Evolutionary conservation across 2,113 vertebrate species (phyloP).

Genomic region (Colistium nudipinnis): DNA sequence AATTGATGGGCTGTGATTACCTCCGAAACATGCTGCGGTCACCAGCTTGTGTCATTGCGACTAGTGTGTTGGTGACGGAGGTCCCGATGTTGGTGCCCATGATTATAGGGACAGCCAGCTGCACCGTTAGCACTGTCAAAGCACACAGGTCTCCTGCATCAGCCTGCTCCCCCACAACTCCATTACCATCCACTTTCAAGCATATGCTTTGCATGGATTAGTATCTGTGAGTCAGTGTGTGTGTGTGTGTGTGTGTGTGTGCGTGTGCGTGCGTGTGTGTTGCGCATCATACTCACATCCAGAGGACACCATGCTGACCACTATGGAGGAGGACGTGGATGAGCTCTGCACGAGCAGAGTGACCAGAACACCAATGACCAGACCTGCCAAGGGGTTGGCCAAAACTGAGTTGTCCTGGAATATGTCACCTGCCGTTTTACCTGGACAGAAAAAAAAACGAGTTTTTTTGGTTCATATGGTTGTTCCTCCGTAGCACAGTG

Average conservation of each 20-base stretch:
- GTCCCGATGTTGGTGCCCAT: conserved; percentile 99
- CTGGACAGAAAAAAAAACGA: conserved; percentile 63
- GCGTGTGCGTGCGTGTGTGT: not conserved
- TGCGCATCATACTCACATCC: conserved; percentile 83
- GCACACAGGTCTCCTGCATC: conserved; percentile 17
- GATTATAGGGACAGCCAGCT: conserved; percentile 90
- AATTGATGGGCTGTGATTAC: too few relatives aligned
- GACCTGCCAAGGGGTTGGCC: conserved; percentile 91
- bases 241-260: not conserved
- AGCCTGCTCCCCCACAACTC: not conserved
- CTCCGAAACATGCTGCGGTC: conserved; percentile 92
- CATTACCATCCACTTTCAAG: not conserved
- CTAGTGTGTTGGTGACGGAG: conserved; percentile 94
- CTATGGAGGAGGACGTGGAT: conserved; percentile 94
- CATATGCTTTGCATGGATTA: too few relatives aligned
- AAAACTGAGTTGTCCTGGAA: conserved; percentile 90
- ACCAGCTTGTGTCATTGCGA: conserved; percentile 93
- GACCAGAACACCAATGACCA: conserved; percentile 94
- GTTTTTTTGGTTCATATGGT: not conserved
- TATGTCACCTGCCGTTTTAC: conserved; percentile 93
- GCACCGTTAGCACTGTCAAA: conserved; percentile 87
- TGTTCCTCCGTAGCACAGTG: not conserved
- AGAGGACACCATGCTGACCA: conserved; percentile 98
- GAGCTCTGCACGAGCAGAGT: conserved; percentile 97
- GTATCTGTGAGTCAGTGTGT: too few relatives aligned